Evolutionary conservation across 92 coral and sea anemone genomes (phyloP), one percentile per base, ranked within the genome.

Genomic region (Porites rus): DNA sequence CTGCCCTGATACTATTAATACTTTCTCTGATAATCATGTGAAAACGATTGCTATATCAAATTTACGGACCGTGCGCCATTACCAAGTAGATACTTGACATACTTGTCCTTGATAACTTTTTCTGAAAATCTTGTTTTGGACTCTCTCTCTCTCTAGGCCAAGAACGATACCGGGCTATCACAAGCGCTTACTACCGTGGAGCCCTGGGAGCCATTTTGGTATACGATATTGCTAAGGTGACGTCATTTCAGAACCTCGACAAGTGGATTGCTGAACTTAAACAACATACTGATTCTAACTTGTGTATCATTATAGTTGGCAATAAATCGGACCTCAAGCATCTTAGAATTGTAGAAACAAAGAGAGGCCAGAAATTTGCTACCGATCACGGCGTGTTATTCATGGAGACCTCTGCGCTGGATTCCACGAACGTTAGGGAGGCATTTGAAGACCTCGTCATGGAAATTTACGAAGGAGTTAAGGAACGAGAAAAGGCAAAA

Each of bases 131-230:
- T 2, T 28, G 20, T 20, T 7, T 46, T 62, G 63, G 21, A 38
- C 46, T 38, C 56, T 83, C 66, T 59, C 67, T 58, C 25, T 59
- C 67, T 58, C 18, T 77, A 97, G 99, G 99, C 31, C 99, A 97
- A 86, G 99, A 97, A 76, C 90, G 99, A 52, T 97, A 97, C 82
- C 98, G 99, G 21, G 99, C 99, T 56, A 97, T 97, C 89, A 97
- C 99, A 65, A 95, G 98, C 74, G 99, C 99, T 22, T 97, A 97
- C 86, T 97, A 97, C 90, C 98, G 99, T 19, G 99, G 98, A 24
- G 97, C 99, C 84, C 80, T 95, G 88, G 99, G 97, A 20, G 99
- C 99, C 70, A 87, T 97, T 85, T 82, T 97, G 51, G 99, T 97
- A 60, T 97, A 97, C 81, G 99, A 97, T 86, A 97, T 97, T 61